phyloP scores from a whole-genome alignment of 2,797 vertebrate genomes.

The Meda fulgida region DNA sequence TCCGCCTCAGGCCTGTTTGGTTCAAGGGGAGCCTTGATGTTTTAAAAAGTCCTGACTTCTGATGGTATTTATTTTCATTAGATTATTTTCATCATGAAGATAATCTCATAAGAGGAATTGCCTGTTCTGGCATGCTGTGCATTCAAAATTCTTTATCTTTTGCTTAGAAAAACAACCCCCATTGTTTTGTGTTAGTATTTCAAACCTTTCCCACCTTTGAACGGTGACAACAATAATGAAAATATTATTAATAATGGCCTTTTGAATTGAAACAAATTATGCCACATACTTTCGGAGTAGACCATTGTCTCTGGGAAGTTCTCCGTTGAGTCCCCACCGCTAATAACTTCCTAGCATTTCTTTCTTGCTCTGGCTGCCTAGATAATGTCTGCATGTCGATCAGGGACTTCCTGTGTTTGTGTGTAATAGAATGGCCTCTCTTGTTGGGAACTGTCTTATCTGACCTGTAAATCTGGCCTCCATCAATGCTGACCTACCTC shows the following conservation, averaged over 20 bases:
- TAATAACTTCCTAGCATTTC: constrained; percentile 91
- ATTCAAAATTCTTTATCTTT: constrained; percentile 66
- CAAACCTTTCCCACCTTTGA: constrained; percentile 77
- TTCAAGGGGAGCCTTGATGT: constrained; percentile 4
- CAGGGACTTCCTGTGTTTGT: constrained; percentile 99
- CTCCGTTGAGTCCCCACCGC: constrained; percentile 77
- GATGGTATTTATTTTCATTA: constrained; percentile 29
- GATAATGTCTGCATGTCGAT: constrained; percentile 89
- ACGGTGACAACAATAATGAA: constrained; percentile 77
- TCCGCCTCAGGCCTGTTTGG: constrained; percentile 30
- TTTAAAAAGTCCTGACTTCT: constrained; percentile 16
- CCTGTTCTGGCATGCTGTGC: constrained; percentile 23
- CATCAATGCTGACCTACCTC: constrained; percentile 77
- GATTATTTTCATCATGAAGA: constrained; percentile 47
- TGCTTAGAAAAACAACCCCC: constrained; percentile 75
- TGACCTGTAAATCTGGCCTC: constrained; percentile 80
- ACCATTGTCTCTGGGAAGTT: constrained; percentile 86
- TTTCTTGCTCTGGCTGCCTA: constrained; percentile 84
- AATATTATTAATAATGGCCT: constrained; percentile 75
- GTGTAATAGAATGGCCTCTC: constrained; percentile 89
- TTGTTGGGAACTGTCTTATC: constrained; percentile 83
- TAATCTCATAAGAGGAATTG: constrained; percentile 32
- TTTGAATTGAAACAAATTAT: constrained; percentile 80
- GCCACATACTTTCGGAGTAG: constrained; percentile 73
- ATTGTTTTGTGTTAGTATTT: constrained; percentile 59